Base-by-base conservation (phyloP, 1,140 invertebrate species). In the Drosophila tsacasi region DNA sequence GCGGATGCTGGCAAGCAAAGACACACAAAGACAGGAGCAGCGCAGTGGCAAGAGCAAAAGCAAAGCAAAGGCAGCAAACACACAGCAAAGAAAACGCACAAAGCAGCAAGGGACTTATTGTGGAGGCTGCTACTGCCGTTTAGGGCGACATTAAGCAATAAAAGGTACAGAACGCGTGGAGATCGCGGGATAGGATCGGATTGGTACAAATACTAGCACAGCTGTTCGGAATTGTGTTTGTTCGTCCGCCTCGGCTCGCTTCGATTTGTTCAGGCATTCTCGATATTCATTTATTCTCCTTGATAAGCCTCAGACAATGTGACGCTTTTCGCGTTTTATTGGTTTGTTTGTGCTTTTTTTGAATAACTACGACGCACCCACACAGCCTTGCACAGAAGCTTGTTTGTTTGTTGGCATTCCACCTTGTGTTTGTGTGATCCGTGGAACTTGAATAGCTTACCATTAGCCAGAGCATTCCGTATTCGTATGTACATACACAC, bases 221-320 rank as follows among this genome's bases (percentile, higher is more conserved):
- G 81, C 81, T 83, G 72, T 80, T 79, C 46, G 55, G 19, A 21
- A 23, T 35, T 35, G 30, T 21, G 19, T 15, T 47, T 71, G 57
- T 60, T 67, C 19, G 2, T 21, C 19, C 52, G 55, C 42, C 39
- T 7, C 13, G 10, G 15, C 12, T 30, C 10, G 37, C 25, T 49
- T 32, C 39, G 47, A 65, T 35, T 35, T 50, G 5, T 37, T 54
- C 39, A 32, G 21, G 23, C 37, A 19, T 23, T 37, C 15, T 55
- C 32, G 35, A 37, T 39, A 39, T 55, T 52, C 52, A 23, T 39
- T 19, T 66, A 61, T 49, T 79, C 67, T 65, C 72, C 62, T 79
- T 82, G 81, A 87, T 89, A 89, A 89, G 76, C 64, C 72, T n/a
- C 54, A 87, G 81, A 89, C 83, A 83, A 57, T 39, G 64, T 60